These are phyloP conservation scores for Sminthopsis crassicaudata DNA, from an alignment of 2,113 vertebrate genomes.

Conservation along the genomic window DNA sequence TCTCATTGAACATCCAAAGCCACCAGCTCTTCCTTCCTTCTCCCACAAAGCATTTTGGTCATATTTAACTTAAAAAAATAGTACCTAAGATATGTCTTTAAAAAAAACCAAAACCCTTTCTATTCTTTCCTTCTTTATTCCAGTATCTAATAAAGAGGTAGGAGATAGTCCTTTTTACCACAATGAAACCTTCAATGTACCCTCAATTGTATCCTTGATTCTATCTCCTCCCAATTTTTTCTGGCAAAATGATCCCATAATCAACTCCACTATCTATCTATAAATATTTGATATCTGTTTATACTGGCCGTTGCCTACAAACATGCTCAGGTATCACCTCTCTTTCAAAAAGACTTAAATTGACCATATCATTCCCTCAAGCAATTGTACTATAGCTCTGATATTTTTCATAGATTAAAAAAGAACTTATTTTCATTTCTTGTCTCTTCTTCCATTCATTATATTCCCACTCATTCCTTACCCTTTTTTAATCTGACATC, in stretches of 20 bases:
- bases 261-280: not conserved
- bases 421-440: not conserved
- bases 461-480: not conserved
- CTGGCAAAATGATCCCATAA: not conserved
- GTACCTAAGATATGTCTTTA: not conserved
- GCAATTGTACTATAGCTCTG: not conserved
- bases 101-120: not conserved
- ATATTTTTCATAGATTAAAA: not conserved
- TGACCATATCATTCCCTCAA: not conserved
- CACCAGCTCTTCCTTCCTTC: not conserved
- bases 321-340: not conserved
- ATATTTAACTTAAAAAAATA: not conserved
- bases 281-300: not conserved
- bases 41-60: not conserved
- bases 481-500: not conserved
- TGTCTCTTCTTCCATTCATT: not conserved
- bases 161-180: not conserved
- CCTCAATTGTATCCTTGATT: not conserved
- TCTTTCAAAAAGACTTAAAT: not conserved
- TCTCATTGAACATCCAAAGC: not conserved
- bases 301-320: not conserved
- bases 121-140: not conserved
- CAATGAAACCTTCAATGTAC: not conserved
- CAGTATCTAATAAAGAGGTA: not conserved
- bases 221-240: not conserved